Conservation (phyloP, 2,797 vertebrate species). For the Numenius phaeopus region DNA sequence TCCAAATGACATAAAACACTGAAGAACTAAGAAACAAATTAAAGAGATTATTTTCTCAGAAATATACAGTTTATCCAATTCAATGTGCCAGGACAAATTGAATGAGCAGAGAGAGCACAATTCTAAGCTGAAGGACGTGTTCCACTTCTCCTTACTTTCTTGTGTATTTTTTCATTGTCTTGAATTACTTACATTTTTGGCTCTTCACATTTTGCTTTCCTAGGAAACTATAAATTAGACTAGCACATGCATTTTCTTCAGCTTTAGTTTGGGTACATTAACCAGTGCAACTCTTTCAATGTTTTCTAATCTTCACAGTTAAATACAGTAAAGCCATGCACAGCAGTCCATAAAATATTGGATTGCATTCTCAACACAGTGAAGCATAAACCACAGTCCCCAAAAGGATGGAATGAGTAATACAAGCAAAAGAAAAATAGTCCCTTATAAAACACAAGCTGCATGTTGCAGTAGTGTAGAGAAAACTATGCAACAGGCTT, state of each 20-base stretch:
- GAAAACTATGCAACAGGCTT: background rate
- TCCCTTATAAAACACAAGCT: background rate
- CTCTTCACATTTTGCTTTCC: background rate
- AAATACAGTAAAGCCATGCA: background rate
- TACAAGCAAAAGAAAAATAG: background rate
- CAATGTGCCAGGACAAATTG: background rate
- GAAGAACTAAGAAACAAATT: background rate
- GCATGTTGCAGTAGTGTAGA: background rate
- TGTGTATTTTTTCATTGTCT: background rate
- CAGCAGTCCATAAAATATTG: constrained; percentile 6
- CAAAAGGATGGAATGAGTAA: background rate
- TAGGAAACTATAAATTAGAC: background rate
- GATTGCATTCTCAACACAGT: background rate
- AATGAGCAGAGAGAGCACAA: background rate
- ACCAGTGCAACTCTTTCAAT: background rate
- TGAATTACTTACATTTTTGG: background rate
- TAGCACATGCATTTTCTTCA: background rate
- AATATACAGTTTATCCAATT: background rate
- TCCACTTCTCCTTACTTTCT: background rate
- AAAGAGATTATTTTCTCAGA: background rate
- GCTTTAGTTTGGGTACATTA: background rate
- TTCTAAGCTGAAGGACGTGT: background rate
- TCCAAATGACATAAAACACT: background rate
- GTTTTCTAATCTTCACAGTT: background rate
- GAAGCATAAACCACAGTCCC: background rate